Conservation (phyloP, 1,140 invertebrate species). For the Geopemphigus sp. region DNA sequence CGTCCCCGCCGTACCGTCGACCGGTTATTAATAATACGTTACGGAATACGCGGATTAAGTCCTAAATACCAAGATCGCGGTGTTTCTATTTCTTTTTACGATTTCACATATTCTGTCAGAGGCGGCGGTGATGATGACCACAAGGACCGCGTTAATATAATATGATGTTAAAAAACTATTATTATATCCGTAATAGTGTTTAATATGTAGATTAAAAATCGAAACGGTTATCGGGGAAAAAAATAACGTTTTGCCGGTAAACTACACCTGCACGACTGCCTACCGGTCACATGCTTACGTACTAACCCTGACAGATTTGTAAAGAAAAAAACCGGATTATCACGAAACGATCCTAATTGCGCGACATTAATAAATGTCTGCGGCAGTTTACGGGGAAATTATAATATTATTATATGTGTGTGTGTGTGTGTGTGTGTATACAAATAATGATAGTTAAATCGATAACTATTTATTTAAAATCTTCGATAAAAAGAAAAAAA, state of each 20-base stretch:
- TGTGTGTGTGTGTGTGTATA: neutral
- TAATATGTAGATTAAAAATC: slow-evolving; percentile 18
- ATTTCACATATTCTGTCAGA: too few relatives aligned
- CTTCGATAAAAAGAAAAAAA: slow-evolving; percentile 1
- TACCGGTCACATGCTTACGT: neutral
- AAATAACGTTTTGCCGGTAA: slow-evolving; percentile 4
- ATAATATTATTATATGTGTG: neutral
- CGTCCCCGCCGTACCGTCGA: too few relatives aligned
- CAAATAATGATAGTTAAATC: slow-evolving; percentile 1
- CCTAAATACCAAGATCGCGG: too few relatives aligned
- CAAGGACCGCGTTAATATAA: neutral
- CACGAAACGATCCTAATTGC: slow-evolving; percentile 30
- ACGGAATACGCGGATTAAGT: too few relatives aligned
- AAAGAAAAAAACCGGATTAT: slow-evolving; percentile 10
- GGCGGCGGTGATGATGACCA: neutral
- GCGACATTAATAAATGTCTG: slow-evolving; percentile 15
- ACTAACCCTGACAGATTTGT: neutral
- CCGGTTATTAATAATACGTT: too few relatives aligned
- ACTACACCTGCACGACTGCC: slow-evolving; percentile 21
- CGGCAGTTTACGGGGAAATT: slow-evolving; percentile 24
- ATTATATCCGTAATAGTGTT: neutral
- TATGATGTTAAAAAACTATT: slow-evolving; percentile 8
- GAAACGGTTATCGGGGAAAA: slow-evolving; percentile 12
- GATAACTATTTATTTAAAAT: slow-evolving; percentile 27
- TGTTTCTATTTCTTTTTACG: too few relatives aligned